Conservation (phyloP, 2,797 vertebrate species). For the Serranus cabrilla region DNA sequence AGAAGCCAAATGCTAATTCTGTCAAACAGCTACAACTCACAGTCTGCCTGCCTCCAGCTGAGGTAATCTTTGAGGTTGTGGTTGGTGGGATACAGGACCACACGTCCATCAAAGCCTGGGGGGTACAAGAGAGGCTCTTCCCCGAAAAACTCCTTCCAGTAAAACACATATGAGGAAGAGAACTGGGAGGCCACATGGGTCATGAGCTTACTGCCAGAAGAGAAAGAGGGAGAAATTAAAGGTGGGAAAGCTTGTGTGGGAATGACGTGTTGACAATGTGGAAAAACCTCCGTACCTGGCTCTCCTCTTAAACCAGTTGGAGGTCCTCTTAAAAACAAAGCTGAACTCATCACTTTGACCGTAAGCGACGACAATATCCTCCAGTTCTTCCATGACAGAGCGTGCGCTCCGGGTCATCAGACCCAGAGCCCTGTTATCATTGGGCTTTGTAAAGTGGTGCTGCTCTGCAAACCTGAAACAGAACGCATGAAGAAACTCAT, state of each 20-base stretch:
- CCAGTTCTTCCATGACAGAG: conserved; percentile 94
- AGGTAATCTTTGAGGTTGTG: conserved; percentile 96
- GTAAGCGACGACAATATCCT: conserved; percentile 93
- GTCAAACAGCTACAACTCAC: conserved; percentile 81
- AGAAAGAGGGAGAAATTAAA: not conserved
- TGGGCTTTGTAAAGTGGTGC: conserved; percentile 94
- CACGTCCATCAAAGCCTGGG: conserved; percentile 96
- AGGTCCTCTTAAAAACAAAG: conserved; percentile 95
- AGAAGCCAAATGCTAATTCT: not conserved
- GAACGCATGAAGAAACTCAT: not conserved
- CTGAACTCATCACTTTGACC: conserved; percentile 99
- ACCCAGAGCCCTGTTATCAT: conserved; percentile 91
- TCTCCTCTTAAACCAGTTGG: conserved; percentile 96
- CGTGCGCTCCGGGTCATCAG: conserved; percentile 94
- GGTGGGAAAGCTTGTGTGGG: not conserved
- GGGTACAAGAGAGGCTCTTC: conserved; percentile 93
- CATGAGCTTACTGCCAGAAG: conserved; percentile 93
- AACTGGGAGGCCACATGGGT: conserved; percentile 97
- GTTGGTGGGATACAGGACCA: conserved; percentile 95
- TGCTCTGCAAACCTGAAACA: conserved; percentile 92
- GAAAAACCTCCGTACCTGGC: conserved; percentile 88
- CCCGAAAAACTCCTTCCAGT: conserved; percentile 95
- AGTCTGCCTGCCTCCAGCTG: conserved; percentile 98
- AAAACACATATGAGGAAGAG: conserved; percentile 96
- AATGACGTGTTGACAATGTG: not conserved